Evolutionary conservation across 2,888 invertebrate genomes (phyloP), one percentile per base, ranked within the genome.

Genomic region (Spodoptera exigua): DNA sequence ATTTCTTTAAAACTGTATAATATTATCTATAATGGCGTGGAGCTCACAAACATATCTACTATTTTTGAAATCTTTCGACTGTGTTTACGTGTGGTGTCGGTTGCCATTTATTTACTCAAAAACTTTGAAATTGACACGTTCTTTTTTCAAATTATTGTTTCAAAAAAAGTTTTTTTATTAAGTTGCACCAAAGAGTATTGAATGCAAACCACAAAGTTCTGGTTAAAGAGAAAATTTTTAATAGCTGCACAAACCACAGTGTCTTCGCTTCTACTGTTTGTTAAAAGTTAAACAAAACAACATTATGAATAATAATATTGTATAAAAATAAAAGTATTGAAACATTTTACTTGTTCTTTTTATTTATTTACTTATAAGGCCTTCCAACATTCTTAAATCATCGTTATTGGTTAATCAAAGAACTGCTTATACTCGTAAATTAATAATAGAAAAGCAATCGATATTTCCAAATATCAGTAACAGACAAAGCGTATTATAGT

Each of bases 261-360:
- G 57, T 67, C 67, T 70, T 60, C 49, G 68, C 76, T 78, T 73
- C 52, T 64, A 73, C 62, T 68, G 59, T 76, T 69, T 76, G 65
- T 70, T 72, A 57, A 70, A 70, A 61, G 49, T 39, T 60, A 40
- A 53, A 56, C 52, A 51, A 61, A 57, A 62, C 45, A 60, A 43
- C 52, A 72, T 61, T 74, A 63, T 61, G 53, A 41, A 67, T 61
- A 64, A 67, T 61, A 64, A 68, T 71, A 65, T 78, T 76, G 76
- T 76, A 74, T 70, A 61, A 67, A n/a, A 78, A 78, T 80, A 79
- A 80, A 78, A 61, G 44, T 74, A 74, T 76, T 72, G 63, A 78
- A 70, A 63, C 41, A 44, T 51, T 59, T 35, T 16, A 39, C 9
- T 45, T 59, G 16, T 69, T 63, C 71, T 60, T 58, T 55, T 65